Evolutionary conservation across 2,888 invertebrate genomes (phyloP).

Genomic region (Tridacna crocea): DNA sequence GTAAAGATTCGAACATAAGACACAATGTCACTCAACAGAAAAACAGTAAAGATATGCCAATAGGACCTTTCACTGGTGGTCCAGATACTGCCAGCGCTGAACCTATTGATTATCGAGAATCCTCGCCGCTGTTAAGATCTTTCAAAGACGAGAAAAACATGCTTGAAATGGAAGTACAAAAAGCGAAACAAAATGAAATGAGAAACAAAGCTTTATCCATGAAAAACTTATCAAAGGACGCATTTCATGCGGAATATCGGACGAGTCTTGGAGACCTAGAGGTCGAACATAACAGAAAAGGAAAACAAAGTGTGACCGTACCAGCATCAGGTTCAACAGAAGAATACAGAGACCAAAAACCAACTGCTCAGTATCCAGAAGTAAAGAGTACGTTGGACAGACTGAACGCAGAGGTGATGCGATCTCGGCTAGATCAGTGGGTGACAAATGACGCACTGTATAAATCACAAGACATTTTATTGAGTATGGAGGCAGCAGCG

Average conservation of each 20-base stretch:
- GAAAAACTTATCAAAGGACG: constrained; percentile 23
- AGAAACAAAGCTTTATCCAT: constrained; percentile 63
- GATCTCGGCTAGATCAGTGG: constrained; percentile 68
- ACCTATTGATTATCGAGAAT: constrained; percentile 26
- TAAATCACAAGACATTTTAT: constrained; percentile 67
- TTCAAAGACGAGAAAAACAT: constrained; percentile 70
- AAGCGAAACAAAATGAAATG: constrained; percentile 71
- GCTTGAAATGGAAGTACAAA: constrained; percentile 70
- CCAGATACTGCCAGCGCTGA: no score
- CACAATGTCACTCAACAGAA: not conserved
- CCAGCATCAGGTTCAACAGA: not conserved
- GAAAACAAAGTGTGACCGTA: not conserved
- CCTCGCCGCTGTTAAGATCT: constrained; percentile 67
- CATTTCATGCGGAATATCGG: not conserved
- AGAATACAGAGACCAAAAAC: not conserved
- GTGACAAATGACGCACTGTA: constrained; percentile 68
- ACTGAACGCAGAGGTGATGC: constrained; percentile 66
- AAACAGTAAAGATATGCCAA: not conserved
- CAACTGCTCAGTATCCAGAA: constrained; percentile 3
- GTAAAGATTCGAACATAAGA: constrained; percentile 15
- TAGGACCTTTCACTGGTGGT: not conserved
- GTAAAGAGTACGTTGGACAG: constrained; percentile 28
- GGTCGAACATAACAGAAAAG: not conserved
- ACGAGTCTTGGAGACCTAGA: no score
- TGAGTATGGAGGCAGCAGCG: constrained; percentile 68